These are phyloP conservation scores for Saguinus oedipus DNA, from an alignment of 2,797 vertebrate genomes.

Conservation along the genomic window DNA sequence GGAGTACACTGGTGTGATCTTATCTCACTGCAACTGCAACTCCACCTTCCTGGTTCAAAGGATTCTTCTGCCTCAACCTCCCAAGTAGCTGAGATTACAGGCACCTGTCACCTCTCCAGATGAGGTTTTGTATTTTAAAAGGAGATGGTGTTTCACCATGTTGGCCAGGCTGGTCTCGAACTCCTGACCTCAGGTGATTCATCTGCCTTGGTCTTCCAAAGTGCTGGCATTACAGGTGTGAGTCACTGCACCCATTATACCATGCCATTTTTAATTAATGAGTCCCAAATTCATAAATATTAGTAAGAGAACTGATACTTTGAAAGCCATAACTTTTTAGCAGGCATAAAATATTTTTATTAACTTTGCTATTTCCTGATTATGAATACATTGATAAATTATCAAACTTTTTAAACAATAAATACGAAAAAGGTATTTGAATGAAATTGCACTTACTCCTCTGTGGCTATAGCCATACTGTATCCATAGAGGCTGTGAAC, in stretches of 20 bases:
- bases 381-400: neutral
- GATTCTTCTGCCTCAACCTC: too few relatives aligned
- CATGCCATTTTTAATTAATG: neutral
- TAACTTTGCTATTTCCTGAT: neutral
- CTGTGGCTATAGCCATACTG: slow-evolving; percentile 92
- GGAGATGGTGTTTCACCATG: neutral
- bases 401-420: neutral
- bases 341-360: neutral
- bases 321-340: neutral
- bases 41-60: too few relatives aligned
- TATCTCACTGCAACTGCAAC: too few relatives aligned
- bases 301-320: neutral
- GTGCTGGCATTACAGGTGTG: neutral
- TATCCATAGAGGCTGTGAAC: slow-evolving; percentile 96
- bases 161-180: neutral
- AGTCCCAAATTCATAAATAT: neutral
- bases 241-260: neutral
- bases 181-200: neutral
- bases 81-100: too few relatives aligned
- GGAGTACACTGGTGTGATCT: too few relatives aligned
- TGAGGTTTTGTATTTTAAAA: neutral
- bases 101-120: too few relatives aligned
- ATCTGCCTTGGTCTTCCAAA: neutral
- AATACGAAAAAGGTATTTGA: neutral
- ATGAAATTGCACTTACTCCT: slow-evolving; percentile 85